Evolutionary conservation across 2,113 vertebrate genomes (phyloP).

Genomic region (Psophia crepitans): DNA sequence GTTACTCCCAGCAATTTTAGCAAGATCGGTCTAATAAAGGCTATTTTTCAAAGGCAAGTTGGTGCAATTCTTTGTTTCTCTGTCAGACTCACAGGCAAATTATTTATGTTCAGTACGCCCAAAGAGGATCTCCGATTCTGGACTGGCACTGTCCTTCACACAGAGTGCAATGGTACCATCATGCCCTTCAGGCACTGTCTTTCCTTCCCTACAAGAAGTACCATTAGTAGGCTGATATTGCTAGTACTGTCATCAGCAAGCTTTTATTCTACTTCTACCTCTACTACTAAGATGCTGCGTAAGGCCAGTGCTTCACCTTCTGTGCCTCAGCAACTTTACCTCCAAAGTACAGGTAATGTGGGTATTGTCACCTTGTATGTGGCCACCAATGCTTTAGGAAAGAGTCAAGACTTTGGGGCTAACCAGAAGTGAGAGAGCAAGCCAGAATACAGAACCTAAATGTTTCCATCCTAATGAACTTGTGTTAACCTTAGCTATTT

Average conservation of each 20-base stretch:
- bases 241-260: background rate
- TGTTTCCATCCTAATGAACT: background rate
- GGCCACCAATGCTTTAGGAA: background rate
- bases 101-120: background rate
- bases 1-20: slow-evolving; percentile 32
- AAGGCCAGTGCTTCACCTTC: background rate
- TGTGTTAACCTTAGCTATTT: background rate
- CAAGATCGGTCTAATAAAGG: background rate
- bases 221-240: background rate
- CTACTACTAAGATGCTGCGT: background rate
- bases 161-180: background rate
- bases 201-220: background rate
- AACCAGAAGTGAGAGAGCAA: background rate
- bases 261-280: background rate
- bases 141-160: background rate
- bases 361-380: background rate
- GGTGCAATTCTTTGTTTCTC: slow-evolving; percentile 11
- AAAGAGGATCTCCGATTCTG: background rate
- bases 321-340: background rate
- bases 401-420: background rate
- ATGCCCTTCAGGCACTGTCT: background rate
- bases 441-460: background rate
- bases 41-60: slow-evolving; percentile 14
- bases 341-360: background rate
- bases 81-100: background rate